Conservation (phyloP, 2,797 vertebrate species). For the Helarctos malayanus region DNA sequence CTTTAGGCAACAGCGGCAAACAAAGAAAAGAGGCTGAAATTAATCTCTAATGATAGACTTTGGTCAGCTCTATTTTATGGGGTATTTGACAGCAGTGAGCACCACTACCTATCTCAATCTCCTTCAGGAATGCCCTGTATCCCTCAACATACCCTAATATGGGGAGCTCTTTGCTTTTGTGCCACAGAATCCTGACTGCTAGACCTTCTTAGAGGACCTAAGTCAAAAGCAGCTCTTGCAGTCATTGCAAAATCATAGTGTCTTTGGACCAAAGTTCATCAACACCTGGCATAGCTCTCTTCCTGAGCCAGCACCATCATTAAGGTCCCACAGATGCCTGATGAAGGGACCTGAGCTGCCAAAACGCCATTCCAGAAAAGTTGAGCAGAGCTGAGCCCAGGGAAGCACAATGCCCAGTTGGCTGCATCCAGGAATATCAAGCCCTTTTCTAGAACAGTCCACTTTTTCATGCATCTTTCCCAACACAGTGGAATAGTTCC, state of each 20-base stretch:
- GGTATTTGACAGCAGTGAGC: neutral
- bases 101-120: neutral
- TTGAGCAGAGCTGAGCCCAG: neutral
- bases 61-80: neutral
- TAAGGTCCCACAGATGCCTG: neutral
- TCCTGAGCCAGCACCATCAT: neutral
- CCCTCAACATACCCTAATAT: neutral
- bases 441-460: neutral
- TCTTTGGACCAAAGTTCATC: neutral
- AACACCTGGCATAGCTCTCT: neutral
- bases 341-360: neutral
- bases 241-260: neutral
- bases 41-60: neutral
- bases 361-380: neutral
- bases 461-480: neutral
- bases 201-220: neutral
- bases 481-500: neutral
- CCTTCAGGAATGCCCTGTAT: neutral
- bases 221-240: slow-evolving; percentile 17
- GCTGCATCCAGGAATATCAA: neutral
- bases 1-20: neutral
- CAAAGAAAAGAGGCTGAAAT: neutral
- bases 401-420: neutral
- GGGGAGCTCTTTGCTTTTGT: neutral
- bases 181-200: neutral